phyloP scores from a whole-genome alignment of 1,140 invertebrate species.

The Stegodyphus dumicola region DNA sequence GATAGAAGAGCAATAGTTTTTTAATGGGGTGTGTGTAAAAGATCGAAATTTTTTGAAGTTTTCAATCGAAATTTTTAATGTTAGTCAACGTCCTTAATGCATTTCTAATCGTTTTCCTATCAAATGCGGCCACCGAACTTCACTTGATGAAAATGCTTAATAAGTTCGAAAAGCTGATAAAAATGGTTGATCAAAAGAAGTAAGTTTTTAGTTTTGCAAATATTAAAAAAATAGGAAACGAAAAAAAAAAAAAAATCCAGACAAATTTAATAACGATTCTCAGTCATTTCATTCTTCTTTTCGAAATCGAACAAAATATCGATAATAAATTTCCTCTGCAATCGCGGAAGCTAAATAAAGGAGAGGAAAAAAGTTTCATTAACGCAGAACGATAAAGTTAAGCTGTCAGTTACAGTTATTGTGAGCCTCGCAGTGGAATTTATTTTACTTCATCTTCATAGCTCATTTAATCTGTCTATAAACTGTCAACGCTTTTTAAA shows the following conservation, averaged over 20 bases:
- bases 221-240: no score
- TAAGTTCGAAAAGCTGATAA: neutral
- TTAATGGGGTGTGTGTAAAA: no score
- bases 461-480: slow-evolving; percentile 44
- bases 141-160: neutral
- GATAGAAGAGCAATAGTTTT: no score
- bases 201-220: no score
- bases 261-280: neutral
- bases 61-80: neutral
- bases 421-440: neutral
- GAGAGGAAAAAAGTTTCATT: neutral
- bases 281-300: neutral
- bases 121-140: neutral
- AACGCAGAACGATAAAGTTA: slow-evolving; percentile 17
- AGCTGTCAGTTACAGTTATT: neutral
- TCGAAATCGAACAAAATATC: neutral
- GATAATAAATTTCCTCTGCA: neutral
- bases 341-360: neutral
- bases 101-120: slow-evolving; percentile 49
- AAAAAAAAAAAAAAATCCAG: no score
- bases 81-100: slow-evolving; percentile 13
- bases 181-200: no score
- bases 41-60: no score
- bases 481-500: slow-evolving; percentile 2
- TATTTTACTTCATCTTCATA: slow-evolving; percentile 14